Evolutionary conservation across 2,113 vertebrate species (phyloP), one percentile per base, ranked within the genome.

Genomic region (Gopherus evgoodei): DNA sequence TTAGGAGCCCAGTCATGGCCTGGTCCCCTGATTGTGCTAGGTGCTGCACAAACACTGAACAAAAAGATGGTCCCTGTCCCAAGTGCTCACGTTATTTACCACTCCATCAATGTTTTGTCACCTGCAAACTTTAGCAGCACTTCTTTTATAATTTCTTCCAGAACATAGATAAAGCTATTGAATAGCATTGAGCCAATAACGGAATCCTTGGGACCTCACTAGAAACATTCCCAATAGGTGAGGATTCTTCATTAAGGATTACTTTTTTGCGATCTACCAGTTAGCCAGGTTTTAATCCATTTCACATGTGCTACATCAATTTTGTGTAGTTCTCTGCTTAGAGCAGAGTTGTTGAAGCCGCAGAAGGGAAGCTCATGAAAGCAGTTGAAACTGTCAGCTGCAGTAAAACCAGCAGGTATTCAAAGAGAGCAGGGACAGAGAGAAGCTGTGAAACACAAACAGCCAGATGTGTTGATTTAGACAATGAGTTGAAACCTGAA

Each of bases 31-130:
- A 59, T 25, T 25, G 27, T 1, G 0, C 49, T 86, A 2, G 81
- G 25, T 2, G 54, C 31, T 0, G 83, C 44, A 3, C 1, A 11
- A 59, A 5, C 0, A 0, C 31, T 22, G 0, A 80, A 29, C 56
- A 65, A 52, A 83, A 27, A 44, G 53, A 4, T 72, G 50, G 16
- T 2, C 53, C 83, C 52, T 44, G 78, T 62, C 81, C 65, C 16
- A 0, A 42, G 65, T 85, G 22, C 50, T 89, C 14, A 0, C 13
- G 8, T 1, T 78, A 44, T 47, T 27, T 11, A 14, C 38, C 24
- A 76, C 72, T 6, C 72, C 3, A 13, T 38, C n/a, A 25, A 24
- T 2, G 35, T 24, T 17, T 38, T 4, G 12, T 86, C 13, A 0
- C 8, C 2, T 31, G 22, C 54, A 14, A 31, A 56, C 22, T 62